A percentile compares a stretch with the other conserved stretches of the same genome.
Conservation (phyloP, 2,888 invertebrate genomes). For the Merodon equestris region DNA sequence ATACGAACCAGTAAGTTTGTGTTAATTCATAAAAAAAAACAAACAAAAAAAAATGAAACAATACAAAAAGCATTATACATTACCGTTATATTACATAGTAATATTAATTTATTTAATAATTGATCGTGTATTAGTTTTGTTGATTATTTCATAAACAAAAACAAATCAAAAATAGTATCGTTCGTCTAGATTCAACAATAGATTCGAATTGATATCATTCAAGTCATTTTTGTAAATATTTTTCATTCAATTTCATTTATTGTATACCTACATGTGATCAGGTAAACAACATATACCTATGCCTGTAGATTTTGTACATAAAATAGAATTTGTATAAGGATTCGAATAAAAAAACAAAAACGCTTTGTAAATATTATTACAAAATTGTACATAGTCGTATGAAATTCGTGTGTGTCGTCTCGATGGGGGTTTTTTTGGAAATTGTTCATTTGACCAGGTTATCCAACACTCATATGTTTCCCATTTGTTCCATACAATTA, state of each 20-base stretch:
- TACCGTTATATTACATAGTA: conserved; percentile 49
- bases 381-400: conserved; percentile 28
- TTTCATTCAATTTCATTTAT: conserved; percentile 47
- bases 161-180: conserved; percentile 30
- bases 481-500: too few species aligned
- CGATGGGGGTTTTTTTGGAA: conserved; percentile 26
- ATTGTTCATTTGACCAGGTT: conserved; percentile 46
- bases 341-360: background rate
- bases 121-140: conserved; percentile 63
- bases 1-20: conserved; percentile 95
- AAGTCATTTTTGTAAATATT: conserved; percentile 60
- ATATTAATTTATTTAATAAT: conserved; percentile 51
- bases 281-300: conserved; percentile 39
- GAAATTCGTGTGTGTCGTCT: conserved; percentile 36
- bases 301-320: conserved; percentile 49
- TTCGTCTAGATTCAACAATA: conserved; percentile 45
- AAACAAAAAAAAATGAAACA: conserved; percentile 34
- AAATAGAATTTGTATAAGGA: conserved; percentile 24
- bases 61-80: conserved; percentile 46
- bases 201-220: conserved; percentile 46
- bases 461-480: background rate
- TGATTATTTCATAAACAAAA: conserved; percentile 56
- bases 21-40: conserved; percentile 51
- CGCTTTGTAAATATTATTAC: conserved; percentile 47
- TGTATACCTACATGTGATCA: conserved; percentile 24